Conservation (phyloP, 1,140 invertebrate species). For the Solenopsis invicta region DNA sequence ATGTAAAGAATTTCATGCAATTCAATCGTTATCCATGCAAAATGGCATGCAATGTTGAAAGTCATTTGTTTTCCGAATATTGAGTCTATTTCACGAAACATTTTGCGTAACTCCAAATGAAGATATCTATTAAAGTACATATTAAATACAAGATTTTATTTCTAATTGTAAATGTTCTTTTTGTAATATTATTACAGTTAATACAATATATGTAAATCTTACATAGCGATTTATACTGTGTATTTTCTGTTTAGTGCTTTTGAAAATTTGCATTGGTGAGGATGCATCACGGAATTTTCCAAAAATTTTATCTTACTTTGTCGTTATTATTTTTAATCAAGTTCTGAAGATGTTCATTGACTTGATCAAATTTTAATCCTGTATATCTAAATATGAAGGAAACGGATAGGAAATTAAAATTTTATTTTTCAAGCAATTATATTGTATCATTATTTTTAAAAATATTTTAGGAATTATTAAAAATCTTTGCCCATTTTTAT, state of each 20-base stretch:
- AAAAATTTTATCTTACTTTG: background rate
- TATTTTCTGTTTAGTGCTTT: background rate
- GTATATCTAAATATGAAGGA: background rate
- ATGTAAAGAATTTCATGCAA: background rate
- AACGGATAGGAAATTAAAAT: background rate
- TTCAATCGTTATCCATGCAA: background rate
- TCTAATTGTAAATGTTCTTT: background rate
- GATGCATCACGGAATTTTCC: background rate
- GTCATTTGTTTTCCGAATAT: too few relatives aligned
- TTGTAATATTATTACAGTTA: background rate
- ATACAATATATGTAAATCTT: background rate
- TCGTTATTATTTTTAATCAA: background rate
- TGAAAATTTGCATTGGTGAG: background rate
- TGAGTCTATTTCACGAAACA: too few relatives aligned
- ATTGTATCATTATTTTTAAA: too few relatives aligned
- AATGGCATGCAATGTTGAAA: background rate
- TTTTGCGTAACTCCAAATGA: constrained; percentile 9
- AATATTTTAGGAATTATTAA: too few relatives aligned
- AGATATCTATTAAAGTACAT: background rate
- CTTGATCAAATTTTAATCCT: constrained; percentile 15
- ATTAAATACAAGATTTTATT: background rate
- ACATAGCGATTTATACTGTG: background rate
- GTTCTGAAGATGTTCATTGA: constrained; percentile 14
- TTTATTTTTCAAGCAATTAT: too few relatives aligned
- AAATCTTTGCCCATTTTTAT: too few relatives aligned